Percentiles rank a stretch among this genome's conserved stretches.
These are phyloP conservation scores for Hippolais icterina DNA, from an alignment of 2,113 vertebrate species.

Conservation along the genomic window DNA sequence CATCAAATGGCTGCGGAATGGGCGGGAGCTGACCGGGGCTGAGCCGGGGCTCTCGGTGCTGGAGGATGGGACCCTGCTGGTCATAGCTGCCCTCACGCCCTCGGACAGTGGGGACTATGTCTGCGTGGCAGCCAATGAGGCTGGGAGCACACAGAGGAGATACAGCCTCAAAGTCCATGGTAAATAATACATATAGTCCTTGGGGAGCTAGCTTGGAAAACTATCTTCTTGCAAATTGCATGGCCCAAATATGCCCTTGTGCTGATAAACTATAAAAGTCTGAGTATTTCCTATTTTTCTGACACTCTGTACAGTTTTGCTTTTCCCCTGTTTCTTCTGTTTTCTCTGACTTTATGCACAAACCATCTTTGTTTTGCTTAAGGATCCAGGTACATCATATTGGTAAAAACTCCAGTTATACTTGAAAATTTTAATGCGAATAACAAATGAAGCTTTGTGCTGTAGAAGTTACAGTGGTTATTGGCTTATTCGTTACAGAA, in stretches of 20 bases:
- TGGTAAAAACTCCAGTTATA: not conserved
- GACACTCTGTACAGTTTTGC: not conserved
- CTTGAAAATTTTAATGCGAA: not conserved
- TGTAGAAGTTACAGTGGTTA: not conserved
- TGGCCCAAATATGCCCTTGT: not conserved
- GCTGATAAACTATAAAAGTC: not conserved
- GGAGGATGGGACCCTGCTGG: slow-evolving; percentile 83
- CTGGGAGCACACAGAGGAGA: slow-evolving; percentile 89
- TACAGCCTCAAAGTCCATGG: slow-evolving; percentile 94
- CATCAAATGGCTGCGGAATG: slow-evolving; percentile 90
- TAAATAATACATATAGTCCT: slow-evolving; percentile 35
- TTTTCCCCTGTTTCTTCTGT: not conserved
- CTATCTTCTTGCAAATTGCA: not conserved
- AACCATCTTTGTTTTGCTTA: not conserved
- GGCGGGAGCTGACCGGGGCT: slow-evolving; percentile 82
- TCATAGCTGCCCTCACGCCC: slow-evolving; percentile 84
- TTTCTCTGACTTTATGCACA: not conserved
- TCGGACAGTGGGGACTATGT: slow-evolving; percentile 89
- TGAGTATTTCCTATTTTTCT: not conserved
- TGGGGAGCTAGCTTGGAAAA: not conserved
- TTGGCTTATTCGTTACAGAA: too few species aligned
- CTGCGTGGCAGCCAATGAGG: slow-evolving; percentile 90
- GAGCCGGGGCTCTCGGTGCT: slow-evolving; percentile 88
- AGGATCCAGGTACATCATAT: not conserved
- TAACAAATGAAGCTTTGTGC: not conserved